These are phyloP conservation scores for Trichoplusia ni DNA, from an alignment of 1,140 invertebrate genomes.

Conservation along the genomic window DNA sequence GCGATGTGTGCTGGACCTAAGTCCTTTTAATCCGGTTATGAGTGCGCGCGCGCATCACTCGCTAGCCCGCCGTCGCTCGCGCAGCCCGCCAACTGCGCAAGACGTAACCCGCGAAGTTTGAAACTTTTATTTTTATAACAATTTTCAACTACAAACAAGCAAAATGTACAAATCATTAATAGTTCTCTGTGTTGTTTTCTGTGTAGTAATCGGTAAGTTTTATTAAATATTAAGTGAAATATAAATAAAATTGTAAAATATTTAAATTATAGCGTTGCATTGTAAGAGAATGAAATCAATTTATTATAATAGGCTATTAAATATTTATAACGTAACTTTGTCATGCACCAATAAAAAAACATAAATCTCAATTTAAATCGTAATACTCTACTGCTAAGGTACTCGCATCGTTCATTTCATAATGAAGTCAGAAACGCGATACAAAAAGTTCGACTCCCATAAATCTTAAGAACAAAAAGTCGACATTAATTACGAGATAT, in stretches of 20 bases:
- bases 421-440: neutral
- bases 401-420: neutral
- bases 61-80: conserved; percentile 43
- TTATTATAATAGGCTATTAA: conserved; percentile 12
- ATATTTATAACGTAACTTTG: neutral
- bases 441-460: neutral
- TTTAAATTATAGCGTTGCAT: neutral
- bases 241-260: conserved; percentile 8
- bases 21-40: conserved; percentile 62
- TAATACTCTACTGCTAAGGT: neutral
- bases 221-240: conserved; percentile 16
- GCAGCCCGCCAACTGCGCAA: conserved; percentile 37
- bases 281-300: neutral
- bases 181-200: conserved; percentile 59
- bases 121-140: neutral
- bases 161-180: conserved; percentile 64
- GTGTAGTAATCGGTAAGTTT: conserved; percentile 62
- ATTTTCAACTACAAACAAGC: conserved; percentile 31
- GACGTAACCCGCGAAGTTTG: conserved; percentile 6
- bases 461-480: conserved; percentile 43
- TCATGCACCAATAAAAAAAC: neutral
- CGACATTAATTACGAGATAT: conserved; percentile 50
- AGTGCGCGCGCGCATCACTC: conserved; percentile 61
- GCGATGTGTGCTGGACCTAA: conserved; percentile 34
- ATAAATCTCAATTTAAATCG: conserved; percentile 5